A percentile compares a stretch with the other conserved stretches of the same genome.
Evolutionary conservation across 2,888 invertebrate species (phyloP).

Genomic region (Parascotia fuliginaria): DNA sequence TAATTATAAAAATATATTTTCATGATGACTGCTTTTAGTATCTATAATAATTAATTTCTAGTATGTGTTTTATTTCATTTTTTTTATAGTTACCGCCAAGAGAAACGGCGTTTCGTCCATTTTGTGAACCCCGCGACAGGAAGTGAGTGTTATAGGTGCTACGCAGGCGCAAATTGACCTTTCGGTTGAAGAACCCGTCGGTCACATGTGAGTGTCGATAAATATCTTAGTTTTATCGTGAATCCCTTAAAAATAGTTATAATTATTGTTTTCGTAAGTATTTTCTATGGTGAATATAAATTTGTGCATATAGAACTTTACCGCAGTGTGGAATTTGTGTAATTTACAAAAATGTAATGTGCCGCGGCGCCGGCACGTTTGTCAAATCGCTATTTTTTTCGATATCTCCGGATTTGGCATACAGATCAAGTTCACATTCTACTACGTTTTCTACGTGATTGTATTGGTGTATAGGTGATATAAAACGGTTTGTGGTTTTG

Average conservation of each 20-base stretch:
- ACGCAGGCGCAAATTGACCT: slow-evolving; percentile 91
- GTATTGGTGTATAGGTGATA: slow-evolving; percentile 50
- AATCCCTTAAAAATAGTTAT: slow-evolving; percentile 74
- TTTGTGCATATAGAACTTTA: slow-evolving; percentile 67
- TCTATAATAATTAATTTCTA: neutral
- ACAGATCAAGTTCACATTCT: slow-evolving; percentile 60
- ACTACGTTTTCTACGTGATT: slow-evolving; percentile 46
- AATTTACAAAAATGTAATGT: slow-evolving; percentile 67
- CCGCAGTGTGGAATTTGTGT: slow-evolving; percentile 76
- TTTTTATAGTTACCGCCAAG: slow-evolving; percentile 70
- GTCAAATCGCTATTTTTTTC: slow-evolving; percentile 77
- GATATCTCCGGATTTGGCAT: slow-evolving; percentile 57
- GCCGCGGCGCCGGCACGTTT: slow-evolving; percentile 82
- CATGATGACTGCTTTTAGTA: neutral
- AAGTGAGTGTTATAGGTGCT: slow-evolving; percentile 86
- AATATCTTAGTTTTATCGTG: slow-evolving; percentile 84
- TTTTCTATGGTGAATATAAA: slow-evolving; percentile 75
- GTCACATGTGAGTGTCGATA: slow-evolving; percentile 95
- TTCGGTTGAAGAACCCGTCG: slow-evolving; percentile 95
- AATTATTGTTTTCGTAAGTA: slow-evolving; percentile 82
- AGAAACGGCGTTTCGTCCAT: slow-evolving; percentile 65
- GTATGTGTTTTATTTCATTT: neutral
- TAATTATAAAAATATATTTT: neutral
- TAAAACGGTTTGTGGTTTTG: slow-evolving; percentile 56
- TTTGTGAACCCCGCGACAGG: slow-evolving; percentile 84